Evolutionary conservation across 2,797 vertebrate species (phyloP).

Genomic region (Potorous gilbertii): DNA sequence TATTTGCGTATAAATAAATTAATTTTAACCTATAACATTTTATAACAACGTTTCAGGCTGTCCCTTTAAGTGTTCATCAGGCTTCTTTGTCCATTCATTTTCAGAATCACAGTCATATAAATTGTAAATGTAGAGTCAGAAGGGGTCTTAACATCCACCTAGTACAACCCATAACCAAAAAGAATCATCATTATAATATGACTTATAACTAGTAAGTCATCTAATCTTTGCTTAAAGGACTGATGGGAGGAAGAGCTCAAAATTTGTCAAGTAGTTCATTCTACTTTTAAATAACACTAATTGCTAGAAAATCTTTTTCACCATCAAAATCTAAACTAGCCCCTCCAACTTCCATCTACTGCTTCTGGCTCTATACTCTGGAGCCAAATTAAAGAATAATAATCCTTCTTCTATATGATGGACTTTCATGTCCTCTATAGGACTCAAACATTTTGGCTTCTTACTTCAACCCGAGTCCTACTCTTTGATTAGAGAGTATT

Average conservation of each 20-base stretch:
- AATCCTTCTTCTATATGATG: too few relatives aligned
- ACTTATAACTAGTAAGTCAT: background rate
- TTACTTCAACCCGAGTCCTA: too few relatives aligned
- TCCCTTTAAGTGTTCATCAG: background rate
- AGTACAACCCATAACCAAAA: background rate
- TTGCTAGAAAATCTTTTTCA: background rate
- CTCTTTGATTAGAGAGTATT: too few relatives aligned
- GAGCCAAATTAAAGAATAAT: too few relatives aligned
- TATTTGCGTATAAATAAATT: background rate
- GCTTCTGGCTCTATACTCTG: background rate
- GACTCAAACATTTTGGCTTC: too few relatives aligned
- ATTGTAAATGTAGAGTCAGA: background rate
- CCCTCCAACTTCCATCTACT: background rate
- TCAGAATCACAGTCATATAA: background rate
- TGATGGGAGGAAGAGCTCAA: background rate
- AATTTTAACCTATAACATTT: background rate
- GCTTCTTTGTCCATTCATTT: background rate
- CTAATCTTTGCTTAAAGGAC: background rate
- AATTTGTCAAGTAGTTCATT: background rate
- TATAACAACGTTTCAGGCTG: background rate
- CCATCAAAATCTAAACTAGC: background rate
- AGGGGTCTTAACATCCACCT: background rate
- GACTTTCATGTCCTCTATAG: too few relatives aligned
- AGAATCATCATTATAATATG: background rate
- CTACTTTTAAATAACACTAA: background rate